Evolutionary conservation across 2,888 invertebrate genomes (phyloP), one percentile per base, ranked within the genome.

Genomic region (Chloroclystis v-ata): DNA sequence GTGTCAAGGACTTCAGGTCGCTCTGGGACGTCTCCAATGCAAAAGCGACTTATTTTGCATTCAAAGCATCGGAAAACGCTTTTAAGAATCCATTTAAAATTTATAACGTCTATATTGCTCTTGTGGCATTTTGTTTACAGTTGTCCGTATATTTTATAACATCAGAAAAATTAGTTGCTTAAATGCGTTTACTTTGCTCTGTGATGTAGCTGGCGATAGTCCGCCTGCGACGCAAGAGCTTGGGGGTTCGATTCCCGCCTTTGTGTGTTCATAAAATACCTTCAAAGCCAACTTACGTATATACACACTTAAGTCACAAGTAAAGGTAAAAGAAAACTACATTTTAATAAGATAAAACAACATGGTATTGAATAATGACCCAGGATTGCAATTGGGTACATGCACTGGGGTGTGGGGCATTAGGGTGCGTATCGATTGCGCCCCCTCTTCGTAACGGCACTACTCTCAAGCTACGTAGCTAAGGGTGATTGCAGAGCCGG

Each of bases 341-440:
- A 20, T 20, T 20, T 20, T 2, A 20, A 20, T 20, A 20, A 20
- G 20, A 20, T 20, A 20, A 5, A 20, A 20, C 20, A 20, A 20
- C 5, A 20, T 20, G 20, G 20, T 20, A 40, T 48, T 16, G 32
- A 60, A 57, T 35, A 35, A 35, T 66, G 57, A 60, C 62, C 58
- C 40, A 61, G 52, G 59, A 54, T 57, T 49, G 55, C 49, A 60
- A 63, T 53, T 45, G 54, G 56, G 60, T 65, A 63, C 59, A 57
- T 67, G 61, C 57, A 60, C 58, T 59, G 54, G 53, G 59, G 61
- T 57, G 60, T 58, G 59, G 82, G 82, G 81, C 80, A 81, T 78
- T 80, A 78, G 80, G 84, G 82, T 77, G 83, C 67, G 72, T 84
- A 86, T 86, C 83, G 85, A 86, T 85, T 83, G 75, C 70, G 49